Base-by-base conservation (phyloP, 2,113 vertebrate genomes). In the Nibea coibor region DNA sequence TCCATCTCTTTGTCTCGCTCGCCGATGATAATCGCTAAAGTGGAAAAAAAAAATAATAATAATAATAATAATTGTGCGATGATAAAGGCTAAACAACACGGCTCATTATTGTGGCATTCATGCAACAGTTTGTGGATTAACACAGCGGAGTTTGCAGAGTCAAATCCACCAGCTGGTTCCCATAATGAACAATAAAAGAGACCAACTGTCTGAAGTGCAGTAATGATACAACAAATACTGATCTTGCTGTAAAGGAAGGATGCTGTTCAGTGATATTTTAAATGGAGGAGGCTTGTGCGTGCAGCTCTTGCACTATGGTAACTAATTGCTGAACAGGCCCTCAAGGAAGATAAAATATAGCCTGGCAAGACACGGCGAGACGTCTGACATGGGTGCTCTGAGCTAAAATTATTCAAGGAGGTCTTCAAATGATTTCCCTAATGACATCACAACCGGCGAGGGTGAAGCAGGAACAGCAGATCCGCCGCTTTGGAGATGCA, bases 71-170 rank as follows among this genome's bases (percentile, higher is more conserved):
- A 67, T 75, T 74, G 78, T 64, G 75, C 11, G 17, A 71, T 10
- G 61, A 89, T 83, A 59, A 72, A 88, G 62, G 69, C 65, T 68
- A 72, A 88, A 84, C 69, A 81, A 87, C 35, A 14, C 56, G 10
- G 73, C 66, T 76, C 69, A 59, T 70, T 82, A 71, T 14, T 69
- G 83, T 68, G 69, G 68, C 64, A 45, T 66, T 85, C 53, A 48
- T n/a, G 81, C 86, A 84, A 86, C 87, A 82, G 87, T 87, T 82
- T 71, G 82, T 63, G 80, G 71, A 89, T 84, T 79, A 79, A 70
- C 45, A 48, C 17, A 57, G 65, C 57, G 39, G 4, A 31, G 72
- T 73, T 62, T 84, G 51, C 42, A 26, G 69, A 85, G 85, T 69
- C 57, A 28, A 62, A 80, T 77, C 56, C 68, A 63, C 79, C 73